A percentile compares a stretch with the other conserved stretches of the same genome.
Evolutionary conservation across 1,140 invertebrate genomes (phyloP).

Genomic region (Nautilus pompilius): DNA sequence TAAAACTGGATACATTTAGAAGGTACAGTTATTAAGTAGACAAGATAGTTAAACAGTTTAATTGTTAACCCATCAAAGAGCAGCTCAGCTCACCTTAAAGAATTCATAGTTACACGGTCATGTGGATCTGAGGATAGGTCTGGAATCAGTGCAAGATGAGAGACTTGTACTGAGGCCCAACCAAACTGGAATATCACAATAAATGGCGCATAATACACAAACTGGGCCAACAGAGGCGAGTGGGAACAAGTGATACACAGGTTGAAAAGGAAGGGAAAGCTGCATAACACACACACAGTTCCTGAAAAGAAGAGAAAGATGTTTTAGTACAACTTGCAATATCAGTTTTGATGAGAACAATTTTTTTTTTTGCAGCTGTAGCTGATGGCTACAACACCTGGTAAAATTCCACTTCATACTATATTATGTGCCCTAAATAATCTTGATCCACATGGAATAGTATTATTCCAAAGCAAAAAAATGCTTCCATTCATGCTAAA

Average conservation of each 20-base stretch:
- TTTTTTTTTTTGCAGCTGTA: too few relatives aligned
- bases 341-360: too few relatives aligned
- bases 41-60: not conserved
- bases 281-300: conserved; percentile 72
- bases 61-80: not conserved
- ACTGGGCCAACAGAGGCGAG: conserved; percentile 66
- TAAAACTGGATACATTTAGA: not conserved
- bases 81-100: conserved; percentile 74
- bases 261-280: conserved; percentile 89
- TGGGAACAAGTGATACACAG: conserved; percentile 70
- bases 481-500: too few relatives aligned
- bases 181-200: conserved; percentile 94
- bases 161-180: conserved; percentile 93
- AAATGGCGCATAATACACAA: conserved; percentile 86
- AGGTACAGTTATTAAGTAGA: not conserved
- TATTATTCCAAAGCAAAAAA: too few relatives aligned
- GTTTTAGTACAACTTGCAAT: too few relatives aligned
- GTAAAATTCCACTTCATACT: too few relatives aligned
- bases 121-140: conserved; percentile 69
- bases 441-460: too few relatives aligned
- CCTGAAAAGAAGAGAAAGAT: conserved; percentile 55
- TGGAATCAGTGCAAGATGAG: conserved; percentile 88
- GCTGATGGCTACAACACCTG: too few relatives aligned
- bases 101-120: conserved; percentile 79
- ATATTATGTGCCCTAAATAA: too few relatives aligned